phyloP scores from a whole-genome alignment of 1,140 invertebrate genomes.

The Trachymyrmex cornetzi region DNA sequence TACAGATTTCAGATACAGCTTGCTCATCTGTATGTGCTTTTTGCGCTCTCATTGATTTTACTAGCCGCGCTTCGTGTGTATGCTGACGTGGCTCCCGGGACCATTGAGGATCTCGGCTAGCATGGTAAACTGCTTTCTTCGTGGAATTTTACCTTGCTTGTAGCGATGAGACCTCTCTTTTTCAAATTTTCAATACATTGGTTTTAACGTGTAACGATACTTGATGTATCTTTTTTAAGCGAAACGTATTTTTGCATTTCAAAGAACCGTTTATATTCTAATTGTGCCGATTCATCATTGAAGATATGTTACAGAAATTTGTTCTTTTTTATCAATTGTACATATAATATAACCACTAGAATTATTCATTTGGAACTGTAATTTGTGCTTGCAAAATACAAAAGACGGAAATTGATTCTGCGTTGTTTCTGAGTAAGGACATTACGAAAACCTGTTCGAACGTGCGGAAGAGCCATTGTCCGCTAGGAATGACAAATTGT shows the following conservation, averaged over 20 bases:
- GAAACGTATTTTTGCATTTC: constrained; percentile 1
- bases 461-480: constrained; percentile 68
- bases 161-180: neutral
- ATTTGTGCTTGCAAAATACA: neutral
- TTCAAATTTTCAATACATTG: constrained; percentile 3
- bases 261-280: neutral
- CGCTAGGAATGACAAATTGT: constrained; percentile 76
- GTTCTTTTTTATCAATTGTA: neutral
- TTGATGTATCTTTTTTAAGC: neutral
- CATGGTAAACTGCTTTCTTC: constrained; percentile 38
- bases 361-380: neutral
- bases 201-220: neutral
- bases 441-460: constrained; percentile 47
- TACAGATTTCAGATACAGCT: constrained; percentile 27
- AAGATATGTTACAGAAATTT: neutral
- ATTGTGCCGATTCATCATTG: neutral
- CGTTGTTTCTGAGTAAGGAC: constrained; percentile 39
- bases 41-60: constrained; percentile 62
- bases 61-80: constrained; percentile 42
- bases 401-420: constrained; percentile 56
- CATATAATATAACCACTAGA: neutral
- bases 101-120: constrained; percentile 37
- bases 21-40: constrained; percentile 38
- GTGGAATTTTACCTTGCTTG: constrained; percentile 36
- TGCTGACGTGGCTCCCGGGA: constrained; percentile 36